Evolutionary conservation across 2,888 invertebrate species (phyloP).

Genomic region (Parthenolecanium corni): DNA sequence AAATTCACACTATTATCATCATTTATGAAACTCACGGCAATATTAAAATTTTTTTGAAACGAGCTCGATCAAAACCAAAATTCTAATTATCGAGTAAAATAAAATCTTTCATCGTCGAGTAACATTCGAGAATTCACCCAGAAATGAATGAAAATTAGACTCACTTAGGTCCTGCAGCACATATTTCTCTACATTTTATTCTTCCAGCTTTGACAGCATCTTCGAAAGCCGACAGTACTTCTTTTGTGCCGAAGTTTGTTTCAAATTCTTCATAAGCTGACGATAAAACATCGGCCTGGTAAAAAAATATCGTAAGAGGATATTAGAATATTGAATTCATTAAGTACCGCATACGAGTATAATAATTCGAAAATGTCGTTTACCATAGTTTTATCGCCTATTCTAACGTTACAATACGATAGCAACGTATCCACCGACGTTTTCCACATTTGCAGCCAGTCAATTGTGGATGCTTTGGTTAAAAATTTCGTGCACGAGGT

Average conservation of each 20-base stretch:
- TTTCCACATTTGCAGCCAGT: constrained; percentile 48
- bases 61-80: no score
- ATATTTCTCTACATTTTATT: constrained; percentile 1
- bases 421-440: constrained; percentile 49
- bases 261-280: constrained; percentile 7
- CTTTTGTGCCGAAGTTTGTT: constrained; percentile 2
- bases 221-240: constrained; percentile 5
- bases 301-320: no score
- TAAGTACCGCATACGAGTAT: no score
- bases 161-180: constrained; percentile 1
- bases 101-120: no score
- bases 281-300: neutral
- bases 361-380: no score
- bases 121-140: no score
- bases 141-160: neutral
- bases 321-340: no score
- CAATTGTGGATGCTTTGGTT: constrained; percentile 30
- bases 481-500: constrained; percentile 37
- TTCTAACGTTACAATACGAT: constrained; percentile 58
- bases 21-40: no score
- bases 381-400: constrained; percentile 68
- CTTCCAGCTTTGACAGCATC: constrained; percentile 10
- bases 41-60: no score
- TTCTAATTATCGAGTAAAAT: no score
- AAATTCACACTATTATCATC: no score